A percentile compares a stretch with the other conserved stretches of the same genome.
These are phyloP conservation scores for Balaeniceps rex DNA, from an alignment of 2,113 vertebrate genomes.

Conservation along the genomic window DNA sequence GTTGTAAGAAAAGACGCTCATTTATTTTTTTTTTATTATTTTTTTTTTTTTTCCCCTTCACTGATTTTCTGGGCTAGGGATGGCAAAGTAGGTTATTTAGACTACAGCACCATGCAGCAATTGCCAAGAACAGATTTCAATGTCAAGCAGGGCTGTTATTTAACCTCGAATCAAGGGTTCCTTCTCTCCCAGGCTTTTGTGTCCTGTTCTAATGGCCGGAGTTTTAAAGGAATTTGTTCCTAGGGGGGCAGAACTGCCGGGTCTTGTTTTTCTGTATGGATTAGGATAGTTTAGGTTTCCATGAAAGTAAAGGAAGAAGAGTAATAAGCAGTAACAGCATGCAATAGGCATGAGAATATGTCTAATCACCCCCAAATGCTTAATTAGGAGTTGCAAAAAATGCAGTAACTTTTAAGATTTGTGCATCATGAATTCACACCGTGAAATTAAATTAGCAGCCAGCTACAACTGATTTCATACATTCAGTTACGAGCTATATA, in stretches of 20 bases:
- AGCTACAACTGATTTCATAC: neutral
- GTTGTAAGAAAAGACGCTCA: constrained; percentile 77
- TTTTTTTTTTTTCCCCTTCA: neutral
- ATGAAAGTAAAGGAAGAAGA: neutral
- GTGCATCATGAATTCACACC: neutral
- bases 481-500: neutral
- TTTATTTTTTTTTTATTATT: neutral
- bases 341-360: neutral
- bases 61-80: neutral
- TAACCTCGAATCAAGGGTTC: neutral
- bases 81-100: neutral
- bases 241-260: neutral
- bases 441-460: neutral
- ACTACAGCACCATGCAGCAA: neutral
- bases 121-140: neutral
- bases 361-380: neutral
- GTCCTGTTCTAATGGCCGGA: neutral
- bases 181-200: neutral
- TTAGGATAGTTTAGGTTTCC: neutral
- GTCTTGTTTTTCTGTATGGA: neutral
- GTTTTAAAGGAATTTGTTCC: neutral
- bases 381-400: neutral
- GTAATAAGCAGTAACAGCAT: neutral
- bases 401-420: neutral
- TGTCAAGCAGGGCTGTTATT: neutral